Percentiles rank a stretch among this genome's conserved stretches.
These are phyloP conservation scores for Drosophila watanabei DNA, from an alignment of 1,140 invertebrate genomes.

Conservation along the genomic window DNA sequence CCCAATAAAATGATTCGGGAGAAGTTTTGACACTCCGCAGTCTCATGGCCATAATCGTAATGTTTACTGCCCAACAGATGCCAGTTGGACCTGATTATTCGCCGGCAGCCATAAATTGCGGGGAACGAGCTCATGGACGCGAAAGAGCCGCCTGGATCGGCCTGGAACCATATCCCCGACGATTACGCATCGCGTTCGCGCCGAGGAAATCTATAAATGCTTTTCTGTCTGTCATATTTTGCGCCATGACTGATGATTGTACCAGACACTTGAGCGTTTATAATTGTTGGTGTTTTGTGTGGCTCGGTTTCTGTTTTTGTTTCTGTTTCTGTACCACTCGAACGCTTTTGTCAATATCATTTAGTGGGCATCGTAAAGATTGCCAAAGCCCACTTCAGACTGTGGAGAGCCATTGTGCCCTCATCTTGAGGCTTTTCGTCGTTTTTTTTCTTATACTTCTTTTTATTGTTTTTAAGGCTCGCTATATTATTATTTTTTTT, in stretches of 20 bases:
- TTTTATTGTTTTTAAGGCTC: slow-evolving; percentile 35
- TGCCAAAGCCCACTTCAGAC: slow-evolving; percentile 79
- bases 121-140: slow-evolving; percentile 2
- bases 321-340: slow-evolving; percentile 57
- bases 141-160: slow-evolving; percentile 7
- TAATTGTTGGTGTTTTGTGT: slow-evolving; percentile 61
- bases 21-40: slow-evolving; percentile 51
- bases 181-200: slow-evolving; percentile 52
- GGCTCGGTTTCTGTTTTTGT: slow-evolving; percentile 9
- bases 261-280: slow-evolving; percentile 70
- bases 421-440: slow-evolving; percentile 43
- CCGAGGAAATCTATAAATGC: slow-evolving; percentile 47
- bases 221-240: slow-evolving; percentile 58
- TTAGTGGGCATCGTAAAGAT: slow-evolving; percentile 83
- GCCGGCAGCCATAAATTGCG: slow-evolving; percentile 46
- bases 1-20: slow-evolving; percentile 52
- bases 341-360: slow-evolving; percentile 83
- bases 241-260: slow-evolving; percentile 75
- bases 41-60: slow-evolving; percentile 61
- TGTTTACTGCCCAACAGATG: slow-evolving; percentile 55
- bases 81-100: slow-evolving; percentile 51
- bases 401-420: slow-evolving; percentile 72
- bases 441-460: slow-evolving; percentile 18
- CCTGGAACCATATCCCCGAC: slow-evolving; percentile 4
- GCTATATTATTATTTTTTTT: slow-evolving; percentile 22